These are phyloP conservation scores for Helicolenus hilgendorfi DNA, from an alignment of 2,797 vertebrate species.

Conservation along the genomic window DNA sequence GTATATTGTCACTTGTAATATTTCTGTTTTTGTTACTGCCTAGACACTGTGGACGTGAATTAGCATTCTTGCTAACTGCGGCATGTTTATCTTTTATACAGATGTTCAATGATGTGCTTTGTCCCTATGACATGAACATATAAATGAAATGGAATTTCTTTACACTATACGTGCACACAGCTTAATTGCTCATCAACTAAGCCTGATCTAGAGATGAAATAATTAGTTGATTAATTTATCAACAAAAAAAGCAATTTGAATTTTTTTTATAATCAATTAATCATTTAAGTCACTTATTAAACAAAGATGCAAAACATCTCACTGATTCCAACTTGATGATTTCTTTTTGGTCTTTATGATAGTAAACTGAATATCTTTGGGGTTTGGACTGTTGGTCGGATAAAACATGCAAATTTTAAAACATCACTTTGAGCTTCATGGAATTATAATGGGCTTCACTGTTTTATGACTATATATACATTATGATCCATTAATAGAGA, in stretches of 20 bases:
- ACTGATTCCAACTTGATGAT: neutral
- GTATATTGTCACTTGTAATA: too few relatives aligned
- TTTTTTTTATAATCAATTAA: neutral
- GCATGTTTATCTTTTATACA: too few relatives aligned
- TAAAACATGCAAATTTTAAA: neutral
- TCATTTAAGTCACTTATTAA: neutral
- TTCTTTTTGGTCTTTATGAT: neutral
- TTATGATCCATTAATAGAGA: neutral
- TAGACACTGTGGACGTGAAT: too few relatives aligned
- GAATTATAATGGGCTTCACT: neutral
- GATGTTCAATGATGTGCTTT: too few relatives aligned
- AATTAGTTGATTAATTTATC: neutral
- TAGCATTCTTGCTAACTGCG: fast-evolving
- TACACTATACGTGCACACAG: neutral
- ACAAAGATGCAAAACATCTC: neutral
- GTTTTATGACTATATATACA: neutral
- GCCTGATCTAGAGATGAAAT: neutral
- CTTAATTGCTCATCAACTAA: neutral
- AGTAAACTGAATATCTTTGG: neutral
- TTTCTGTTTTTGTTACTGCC: too few relatives aligned
- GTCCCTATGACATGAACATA: too few relatives aligned
- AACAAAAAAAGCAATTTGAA: neutral
- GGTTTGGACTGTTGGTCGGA: neutral
- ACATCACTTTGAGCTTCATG: neutral
- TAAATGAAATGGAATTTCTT: too few relatives aligned